Conservation (phyloP, 2,888 invertebrate species). For the Alitta virens region DNA sequence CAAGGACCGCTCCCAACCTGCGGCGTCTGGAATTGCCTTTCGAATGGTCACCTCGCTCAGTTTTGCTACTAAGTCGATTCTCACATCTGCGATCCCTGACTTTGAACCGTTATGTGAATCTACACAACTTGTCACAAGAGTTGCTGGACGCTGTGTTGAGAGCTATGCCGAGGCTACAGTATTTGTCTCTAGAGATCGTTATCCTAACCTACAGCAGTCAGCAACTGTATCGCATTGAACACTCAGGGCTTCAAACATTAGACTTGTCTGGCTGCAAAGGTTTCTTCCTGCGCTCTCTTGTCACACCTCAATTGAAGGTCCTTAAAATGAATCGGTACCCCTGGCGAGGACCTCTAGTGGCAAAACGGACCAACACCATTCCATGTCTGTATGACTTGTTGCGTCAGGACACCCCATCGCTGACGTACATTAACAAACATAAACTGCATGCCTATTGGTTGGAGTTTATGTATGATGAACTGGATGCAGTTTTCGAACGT, state of each 20-base stretch:
- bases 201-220: not conserved
- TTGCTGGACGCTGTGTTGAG: slow-evolving; percentile 3
- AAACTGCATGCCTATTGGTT: slow-evolving; percentile 8
- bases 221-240: not conserved
- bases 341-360: not conserved
- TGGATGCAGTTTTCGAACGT: not conserved
- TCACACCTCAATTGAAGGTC: not conserved
- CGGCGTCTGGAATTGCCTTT: slow-evolving; percentile 2
- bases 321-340: not conserved
- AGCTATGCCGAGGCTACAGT: not conserved
- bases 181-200: slow-evolving; percentile 1
- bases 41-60: slow-evolving; percentile 13
- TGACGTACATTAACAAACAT: slow-evolving; percentile 7
- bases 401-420: slow-evolving; percentile 3
- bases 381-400: slow-evolving; percentile 8
- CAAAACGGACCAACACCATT: not conserved
- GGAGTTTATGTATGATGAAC: slow-evolving; percentile 10
- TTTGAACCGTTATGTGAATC: not conserved
- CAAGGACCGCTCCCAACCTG: slow-evolving; percentile 1
- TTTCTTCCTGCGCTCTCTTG: not conserved
- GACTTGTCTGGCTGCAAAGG: slow-evolving; percentile 1
- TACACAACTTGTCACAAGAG: not conserved
- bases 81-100: not conserved
- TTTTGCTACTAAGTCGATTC: slow-evolving; percentile 10
- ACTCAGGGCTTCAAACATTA: not conserved